phyloP scores from a whole-genome alignment of 2,888 invertebrate species.

The Norana najaformis region DNA sequence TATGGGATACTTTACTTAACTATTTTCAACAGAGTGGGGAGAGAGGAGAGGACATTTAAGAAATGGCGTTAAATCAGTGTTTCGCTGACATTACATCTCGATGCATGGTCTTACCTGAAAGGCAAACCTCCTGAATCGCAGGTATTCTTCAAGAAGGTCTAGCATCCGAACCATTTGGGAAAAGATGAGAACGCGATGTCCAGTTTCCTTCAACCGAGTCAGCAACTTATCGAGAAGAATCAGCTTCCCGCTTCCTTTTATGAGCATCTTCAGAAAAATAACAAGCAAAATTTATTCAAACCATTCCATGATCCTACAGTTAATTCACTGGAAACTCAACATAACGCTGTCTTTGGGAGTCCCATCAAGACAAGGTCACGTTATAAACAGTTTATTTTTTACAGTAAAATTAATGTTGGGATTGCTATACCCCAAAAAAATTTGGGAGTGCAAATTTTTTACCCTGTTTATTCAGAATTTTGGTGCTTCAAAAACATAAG shows the following conservation, averaged over 20 bases:
- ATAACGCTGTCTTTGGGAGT: too few relatives aligned
- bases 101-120: conserved; percentile 71
- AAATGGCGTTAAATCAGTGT: too few relatives aligned
- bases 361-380: too few relatives aligned
- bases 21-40: too few relatives aligned
- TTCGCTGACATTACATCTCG: neutral
- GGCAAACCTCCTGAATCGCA: conserved; percentile 87
- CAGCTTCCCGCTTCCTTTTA: conserved; percentile 93
- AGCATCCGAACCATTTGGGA: conserved; percentile 99
- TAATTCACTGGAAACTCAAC: too few relatives aligned
- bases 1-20: too few relatives aligned
- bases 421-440: too few relatives aligned
- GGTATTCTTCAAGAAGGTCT: conserved; percentile 92
- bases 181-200: conserved; percentile 95
- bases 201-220: conserved; percentile 87
- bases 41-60: neutral
- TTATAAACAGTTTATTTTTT: too few relatives aligned
- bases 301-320: too few relatives aligned
- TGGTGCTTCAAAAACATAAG: neutral
- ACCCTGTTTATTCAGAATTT: too few relatives aligned
- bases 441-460: too few relatives aligned
- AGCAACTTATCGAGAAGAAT: conserved; percentile 91
- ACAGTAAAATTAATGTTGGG: too few relatives aligned
- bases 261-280: conserved; percentile 72
- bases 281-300: neutral